Evolutionary conservation across 2,797 vertebrate species (phyloP).

Genomic region (Astyanax mexicanus): DNA sequence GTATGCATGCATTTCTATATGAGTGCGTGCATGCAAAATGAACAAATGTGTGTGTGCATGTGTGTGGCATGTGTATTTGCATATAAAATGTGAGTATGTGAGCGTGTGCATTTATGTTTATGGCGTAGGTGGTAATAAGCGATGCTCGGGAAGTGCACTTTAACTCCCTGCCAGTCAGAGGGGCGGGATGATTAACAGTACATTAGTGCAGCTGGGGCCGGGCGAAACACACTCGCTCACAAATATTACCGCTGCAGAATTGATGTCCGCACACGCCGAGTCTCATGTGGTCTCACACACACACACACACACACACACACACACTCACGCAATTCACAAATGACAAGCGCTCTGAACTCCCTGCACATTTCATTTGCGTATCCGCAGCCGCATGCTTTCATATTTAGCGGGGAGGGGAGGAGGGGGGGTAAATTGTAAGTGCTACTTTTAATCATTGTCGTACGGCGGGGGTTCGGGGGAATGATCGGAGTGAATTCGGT

Average conservation of each 20-base stretch:
- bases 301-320: neutral
- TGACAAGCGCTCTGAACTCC: constrained; percentile 58
- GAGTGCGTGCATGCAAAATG: neutral
- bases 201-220: constrained; percentile 73
- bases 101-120: constrained; percentile 44
- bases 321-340: constrained; percentile 56
- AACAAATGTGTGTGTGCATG: no score
- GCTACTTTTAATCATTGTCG: constrained; percentile 46
- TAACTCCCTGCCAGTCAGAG: constrained; percentile 80
- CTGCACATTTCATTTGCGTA: constrained; percentile 27
- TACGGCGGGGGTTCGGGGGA: neutral
- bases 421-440: constrained; percentile 41
- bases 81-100: constrained; percentile 55
- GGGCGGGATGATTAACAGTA: constrained; percentile 78
- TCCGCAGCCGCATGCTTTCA: constrained; percentile 11
- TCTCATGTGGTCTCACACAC: constrained; percentile 54
- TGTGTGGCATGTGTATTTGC: neutral
- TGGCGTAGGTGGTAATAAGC: constrained; percentile 69
- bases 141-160: constrained; percentile 79
- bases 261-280: constrained; percentile 73
- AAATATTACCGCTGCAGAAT: constrained; percentile 76
- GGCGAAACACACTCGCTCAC: constrained; percentile 78
- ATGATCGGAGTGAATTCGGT: constrained; percentile 6
- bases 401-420: constrained; percentile 27
- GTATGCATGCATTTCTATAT: constrained; percentile 11